These are phyloP conservation scores for Limnephilus rhombicus DNA, from an alignment of 2,888 invertebrate genomes.

Conservation along the genomic window DNA sequence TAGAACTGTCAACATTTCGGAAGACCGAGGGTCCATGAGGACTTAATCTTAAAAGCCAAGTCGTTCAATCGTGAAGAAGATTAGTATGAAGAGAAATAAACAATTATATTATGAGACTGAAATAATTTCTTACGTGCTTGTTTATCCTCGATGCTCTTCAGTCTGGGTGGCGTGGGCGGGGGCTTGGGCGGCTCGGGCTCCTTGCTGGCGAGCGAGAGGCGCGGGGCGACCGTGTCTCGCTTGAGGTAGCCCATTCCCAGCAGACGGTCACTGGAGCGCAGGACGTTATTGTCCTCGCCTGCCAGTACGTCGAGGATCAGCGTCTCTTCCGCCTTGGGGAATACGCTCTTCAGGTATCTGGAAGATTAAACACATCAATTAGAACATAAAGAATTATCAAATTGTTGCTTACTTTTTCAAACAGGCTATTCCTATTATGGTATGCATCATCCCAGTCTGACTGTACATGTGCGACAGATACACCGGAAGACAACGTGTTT, in stretches of 20 bases:
- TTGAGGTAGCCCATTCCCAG: conserved; percentile 90
- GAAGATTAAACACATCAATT: conserved; percentile 56
- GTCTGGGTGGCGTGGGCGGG: conserved; percentile 79
- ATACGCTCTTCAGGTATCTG: conserved; percentile 94
- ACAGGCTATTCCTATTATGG: background rate
- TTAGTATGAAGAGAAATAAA: background rate
- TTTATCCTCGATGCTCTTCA: conserved; percentile 85
- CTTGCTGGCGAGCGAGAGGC: conserved; percentile 58
- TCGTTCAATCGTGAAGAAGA: background rate
- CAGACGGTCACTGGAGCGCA: conserved; percentile 90
- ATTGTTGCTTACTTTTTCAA: background rate
- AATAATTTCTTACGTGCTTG: conserved; percentile 78
- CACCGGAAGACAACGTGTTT: background rate
- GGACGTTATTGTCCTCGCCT: conserved; percentile 93
- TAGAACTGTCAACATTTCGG: background rate
- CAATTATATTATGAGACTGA: background rate
- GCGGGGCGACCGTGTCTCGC: conserved; percentile 78
- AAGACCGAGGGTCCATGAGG: too few relatives aligned
- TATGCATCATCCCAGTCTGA: background rate
- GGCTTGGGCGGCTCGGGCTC: conserved; percentile 70
- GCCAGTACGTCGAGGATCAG: conserved; percentile 89
- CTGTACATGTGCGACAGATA: background rate
- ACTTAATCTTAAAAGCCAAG: too few relatives aligned
- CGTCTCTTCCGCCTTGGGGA: conserved; percentile 93
- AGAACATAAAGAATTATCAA: background rate